A percentile compares a stretch with the other conserved stretches of the same genome.
phyloP scores from a whole-genome alignment of 1,140 invertebrate species.

The Philotrypesis tridentata region DNA sequence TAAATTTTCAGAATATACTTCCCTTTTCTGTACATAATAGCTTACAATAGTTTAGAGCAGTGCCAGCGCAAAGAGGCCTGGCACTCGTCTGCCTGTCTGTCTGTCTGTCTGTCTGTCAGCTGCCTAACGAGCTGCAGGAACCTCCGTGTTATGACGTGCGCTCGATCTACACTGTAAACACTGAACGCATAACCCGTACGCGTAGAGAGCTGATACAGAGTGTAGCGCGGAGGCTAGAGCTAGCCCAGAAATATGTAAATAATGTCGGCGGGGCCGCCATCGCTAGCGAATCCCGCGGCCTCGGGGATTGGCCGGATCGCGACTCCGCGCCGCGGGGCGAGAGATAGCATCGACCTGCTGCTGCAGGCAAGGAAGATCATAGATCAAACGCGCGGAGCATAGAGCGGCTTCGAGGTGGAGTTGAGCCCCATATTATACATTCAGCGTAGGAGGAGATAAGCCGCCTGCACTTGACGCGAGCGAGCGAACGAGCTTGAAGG shows the following conservation, averaged over 20 bases:
- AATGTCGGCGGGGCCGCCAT: constrained; percentile 36
- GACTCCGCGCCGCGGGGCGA: constrained; percentile 17
- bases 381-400: constrained; percentile 67
- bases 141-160: constrained; percentile 66
- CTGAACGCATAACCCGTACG: constrained; percentile 50
- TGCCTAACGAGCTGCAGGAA: constrained; percentile 55
- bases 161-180: constrained; percentile 59
- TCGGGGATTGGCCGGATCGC: constrained; percentile 25
- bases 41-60: too few relatives aligned
- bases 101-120: too few relatives aligned
- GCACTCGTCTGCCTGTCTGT: constrained; percentile 52
- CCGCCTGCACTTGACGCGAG: constrained; percentile 43
- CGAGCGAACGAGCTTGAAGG: constrained; percentile 61
- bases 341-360: constrained; percentile 58
- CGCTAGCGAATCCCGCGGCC: constrained; percentile 1
- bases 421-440: constrained; percentile 70
- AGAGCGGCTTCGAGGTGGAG: not conserved
- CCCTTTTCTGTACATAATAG: too few relatives aligned
- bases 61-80: constrained; percentile 53
- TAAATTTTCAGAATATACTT: not conserved
- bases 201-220: too few relatives aligned
- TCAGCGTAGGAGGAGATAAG: constrained; percentile 55
- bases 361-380: constrained; percentile 64
- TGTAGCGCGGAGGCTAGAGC: too few relatives aligned
- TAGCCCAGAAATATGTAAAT: constrained; percentile 45